phyloP scores from a whole-genome alignment of 2,797 vertebrate species.

The Gallirallus australis region DNA sequence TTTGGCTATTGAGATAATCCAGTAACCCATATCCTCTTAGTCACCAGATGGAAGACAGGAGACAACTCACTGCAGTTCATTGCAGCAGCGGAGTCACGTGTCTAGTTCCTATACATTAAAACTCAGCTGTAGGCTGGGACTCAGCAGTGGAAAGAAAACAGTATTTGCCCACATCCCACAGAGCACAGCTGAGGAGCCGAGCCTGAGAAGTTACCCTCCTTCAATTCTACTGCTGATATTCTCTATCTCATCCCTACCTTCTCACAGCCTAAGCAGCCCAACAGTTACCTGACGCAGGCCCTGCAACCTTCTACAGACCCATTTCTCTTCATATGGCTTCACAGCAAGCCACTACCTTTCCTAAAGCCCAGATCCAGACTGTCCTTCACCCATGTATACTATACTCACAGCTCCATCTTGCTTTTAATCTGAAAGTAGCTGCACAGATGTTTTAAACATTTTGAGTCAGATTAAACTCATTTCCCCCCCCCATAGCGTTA shows the following conservation, averaged over 20 bases:
- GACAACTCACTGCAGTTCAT: not conserved
- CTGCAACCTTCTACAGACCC: not conserved
- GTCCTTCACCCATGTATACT: not conserved
- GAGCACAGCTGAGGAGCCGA: not conserved
- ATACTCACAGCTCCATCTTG: not conserved
- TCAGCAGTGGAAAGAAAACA: not conserved
- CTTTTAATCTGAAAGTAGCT: not conserved
- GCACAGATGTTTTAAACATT: not conserved
- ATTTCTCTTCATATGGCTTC: not conserved
- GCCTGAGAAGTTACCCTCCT: not conserved
- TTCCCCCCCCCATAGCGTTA: not conserved
- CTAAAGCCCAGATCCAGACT: not conserved
- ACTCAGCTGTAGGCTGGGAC: not conserved
- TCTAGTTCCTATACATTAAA: not conserved
- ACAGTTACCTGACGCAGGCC: not conserved
- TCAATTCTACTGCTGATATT: not conserved
- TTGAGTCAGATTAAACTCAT: not conserved
- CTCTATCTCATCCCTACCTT: not conserved
- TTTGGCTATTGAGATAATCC: not conserved
- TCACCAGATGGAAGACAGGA: not conserved
- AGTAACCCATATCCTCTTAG: not conserved
- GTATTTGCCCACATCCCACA: fast-evolving
- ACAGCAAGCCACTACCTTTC: not conserved
- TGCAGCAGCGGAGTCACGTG: not conserved
- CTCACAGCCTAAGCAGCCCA: not conserved